Base-by-base conservation (phyloP, 2,113 vertebrate genomes). In the Eolophus roseicapilla region DNA sequence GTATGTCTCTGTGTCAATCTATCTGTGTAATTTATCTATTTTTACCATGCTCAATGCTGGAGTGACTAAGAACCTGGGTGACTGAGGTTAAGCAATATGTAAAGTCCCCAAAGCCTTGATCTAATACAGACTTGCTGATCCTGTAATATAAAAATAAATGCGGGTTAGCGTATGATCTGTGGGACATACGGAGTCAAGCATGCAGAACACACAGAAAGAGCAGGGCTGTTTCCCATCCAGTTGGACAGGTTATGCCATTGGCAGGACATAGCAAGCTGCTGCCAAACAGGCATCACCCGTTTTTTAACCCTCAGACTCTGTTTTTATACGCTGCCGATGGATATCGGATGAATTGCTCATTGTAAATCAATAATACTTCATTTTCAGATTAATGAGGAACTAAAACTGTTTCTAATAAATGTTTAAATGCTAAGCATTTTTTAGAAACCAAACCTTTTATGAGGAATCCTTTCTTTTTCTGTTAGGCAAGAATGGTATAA, bases 401-500 rank as follows among this genome's bases (percentile, higher is more conserved):
- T 93, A 93, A 96, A 98, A 95, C 92, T 96, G 87, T 97, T 98
- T 97, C 96, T 93, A 97, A 98, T 98, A 98, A 98, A 96, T 95
- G 67, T 93, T 92, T 82, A 97, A 97, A 98, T 97, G 84, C 91
- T 96, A 92, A 93, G 52, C 95, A 97, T 98, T 97, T 95, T 97
- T 97, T 64, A 78, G 71, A 98, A 98, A 97, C 90, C 93, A 95
- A 92, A 78, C 76, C 44, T 97, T 97, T 97, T 92, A 87, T 86
- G 79, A 97, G 74, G 86, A 95, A 95, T 95, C 63, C 3, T 79
- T 93, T 96, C 70, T 91, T 90, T 69, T 80, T 63, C 57, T 82
- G 41, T 96, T 77, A 91, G 50, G 64, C 75, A 65, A 89, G 95
- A 85, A 75, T 83, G 90, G 86, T 83, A 93, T 92, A 94, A 95